These are phyloP conservation scores for Folsomia candida DNA, from an alignment of 2,888 invertebrate genomes.

Conservation along the genomic window DNA sequence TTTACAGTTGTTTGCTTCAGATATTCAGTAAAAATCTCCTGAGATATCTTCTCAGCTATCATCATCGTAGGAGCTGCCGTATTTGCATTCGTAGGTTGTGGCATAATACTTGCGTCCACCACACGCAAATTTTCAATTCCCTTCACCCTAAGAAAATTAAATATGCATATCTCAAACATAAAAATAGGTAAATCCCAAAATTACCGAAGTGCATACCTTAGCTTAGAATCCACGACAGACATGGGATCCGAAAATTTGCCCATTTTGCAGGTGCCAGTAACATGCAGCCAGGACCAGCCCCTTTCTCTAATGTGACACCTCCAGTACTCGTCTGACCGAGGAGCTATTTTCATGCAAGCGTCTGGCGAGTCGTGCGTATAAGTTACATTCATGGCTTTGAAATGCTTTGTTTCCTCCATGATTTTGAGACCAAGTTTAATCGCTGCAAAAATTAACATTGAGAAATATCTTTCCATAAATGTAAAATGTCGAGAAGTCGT, in stretches of 20 bases:
- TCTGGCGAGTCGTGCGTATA: neutral
- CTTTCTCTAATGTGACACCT: slow-evolving; percentile 5
- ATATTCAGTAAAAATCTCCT: neutral
- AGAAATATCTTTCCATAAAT: too few relatives aligned
- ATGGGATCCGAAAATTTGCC: slow-evolving; percentile 6
- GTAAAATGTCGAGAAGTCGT: too few relatives aligned
- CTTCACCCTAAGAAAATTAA: neutral
- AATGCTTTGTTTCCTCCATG: neutral
- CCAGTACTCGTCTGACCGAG: neutral
- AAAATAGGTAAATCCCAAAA: too few relatives aligned
- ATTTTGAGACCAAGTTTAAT: neutral
- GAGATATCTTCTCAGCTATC: neutral
- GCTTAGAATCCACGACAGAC: slow-evolving; percentile 18
- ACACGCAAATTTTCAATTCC: slow-evolving; percentile 1
- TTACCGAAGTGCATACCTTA: neutral
- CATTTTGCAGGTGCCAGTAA: slow-evolving; percentile 21
- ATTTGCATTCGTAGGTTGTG: neutral
- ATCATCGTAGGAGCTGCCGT: neutral
- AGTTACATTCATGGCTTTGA: neutral
- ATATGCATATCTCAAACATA: neutral
- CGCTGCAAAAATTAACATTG: too few relatives aligned
- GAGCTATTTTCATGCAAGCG: neutral
- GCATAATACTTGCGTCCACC: neutral
- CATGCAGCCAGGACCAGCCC: neutral
- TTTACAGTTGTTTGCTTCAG: neutral